Evolutionary conservation across 2,797 vertebrate species (phyloP).

Genomic region (Chrysocyon brachyurus): DNA sequence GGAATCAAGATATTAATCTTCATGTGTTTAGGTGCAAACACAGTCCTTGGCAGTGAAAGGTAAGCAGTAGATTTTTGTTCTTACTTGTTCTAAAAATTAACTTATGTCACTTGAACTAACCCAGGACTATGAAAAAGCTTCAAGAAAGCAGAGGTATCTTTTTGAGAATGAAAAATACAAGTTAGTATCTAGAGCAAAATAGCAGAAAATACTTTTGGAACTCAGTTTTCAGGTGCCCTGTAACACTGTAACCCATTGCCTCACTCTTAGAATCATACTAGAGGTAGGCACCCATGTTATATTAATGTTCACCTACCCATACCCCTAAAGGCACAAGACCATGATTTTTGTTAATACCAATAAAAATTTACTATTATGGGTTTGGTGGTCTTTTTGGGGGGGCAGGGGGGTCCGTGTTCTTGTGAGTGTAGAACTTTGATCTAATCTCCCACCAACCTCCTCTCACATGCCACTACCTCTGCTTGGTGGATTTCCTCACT

Average conservation of each 20-base stretch:
- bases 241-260: background rate
- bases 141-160: background rate
- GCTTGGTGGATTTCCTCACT: background rate
- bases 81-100: background rate
- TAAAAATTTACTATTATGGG: background rate
- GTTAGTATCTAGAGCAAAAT: background rate
- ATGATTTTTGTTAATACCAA: background rate
- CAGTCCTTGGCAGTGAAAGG: background rate
- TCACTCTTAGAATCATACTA: background rate
- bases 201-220: background rate
- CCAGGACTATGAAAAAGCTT: background rate
- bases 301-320: background rate
- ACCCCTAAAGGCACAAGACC: background rate
- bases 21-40: background rate
- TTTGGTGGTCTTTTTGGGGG: too few species aligned
- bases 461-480: background rate
- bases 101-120: background rate
- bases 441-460: background rate
- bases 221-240: background rate
- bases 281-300: background rate
- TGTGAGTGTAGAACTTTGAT: background rate
- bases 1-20: background rate
- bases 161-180: background rate
- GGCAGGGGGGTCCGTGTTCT: background rate
- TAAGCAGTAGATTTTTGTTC: background rate